phyloP scores from a whole-genome alignment of 2,888 invertebrate genomes.

The Torymus texanus region DNA sequence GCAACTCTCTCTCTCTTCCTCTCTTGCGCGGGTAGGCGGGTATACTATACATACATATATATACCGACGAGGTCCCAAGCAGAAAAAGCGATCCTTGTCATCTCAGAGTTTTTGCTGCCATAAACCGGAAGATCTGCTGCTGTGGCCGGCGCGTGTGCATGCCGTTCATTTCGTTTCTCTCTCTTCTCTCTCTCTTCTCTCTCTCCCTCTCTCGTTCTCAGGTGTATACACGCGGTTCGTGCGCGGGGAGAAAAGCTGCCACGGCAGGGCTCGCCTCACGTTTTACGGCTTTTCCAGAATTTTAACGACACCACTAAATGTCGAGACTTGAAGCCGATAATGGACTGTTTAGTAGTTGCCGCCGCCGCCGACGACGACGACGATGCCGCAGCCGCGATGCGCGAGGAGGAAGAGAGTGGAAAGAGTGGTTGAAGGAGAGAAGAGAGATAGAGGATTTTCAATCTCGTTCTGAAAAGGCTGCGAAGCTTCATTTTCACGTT shows the following conservation, averaged over 20 bases:
- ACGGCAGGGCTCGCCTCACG: constrained; percentile 53
- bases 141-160: constrained; percentile 52
- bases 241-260: constrained; percentile 40
- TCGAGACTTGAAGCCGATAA: constrained; percentile 61
- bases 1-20: not conserved
- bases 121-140: constrained; percentile 65
- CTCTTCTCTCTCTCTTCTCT: too few species aligned
- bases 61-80: too few species aligned
- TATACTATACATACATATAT: too few species aligned
- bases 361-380: constrained; percentile 35
- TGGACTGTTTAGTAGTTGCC: constrained; percentile 62
- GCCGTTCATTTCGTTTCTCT: constrained; percentile 46
- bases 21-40: too few species aligned
- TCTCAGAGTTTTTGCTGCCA: constrained; percentile 66
- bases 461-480: constrained; percentile 33
- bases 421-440: too few species aligned
- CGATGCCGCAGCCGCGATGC: constrained; percentile 12
- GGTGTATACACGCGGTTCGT: constrained; percentile 13
- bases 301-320: constrained; percentile 72
- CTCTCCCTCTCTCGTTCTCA: too few species aligned
- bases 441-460: constrained; percentile 51
- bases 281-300: constrained; percentile 73
- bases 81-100: constrained; percentile 65
- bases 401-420: too few species aligned
- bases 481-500: constrained; percentile 34